Evolutionary conservation across 2,888 invertebrate species (phyloP).

Genomic region (Galerucella pusilla): DNA sequence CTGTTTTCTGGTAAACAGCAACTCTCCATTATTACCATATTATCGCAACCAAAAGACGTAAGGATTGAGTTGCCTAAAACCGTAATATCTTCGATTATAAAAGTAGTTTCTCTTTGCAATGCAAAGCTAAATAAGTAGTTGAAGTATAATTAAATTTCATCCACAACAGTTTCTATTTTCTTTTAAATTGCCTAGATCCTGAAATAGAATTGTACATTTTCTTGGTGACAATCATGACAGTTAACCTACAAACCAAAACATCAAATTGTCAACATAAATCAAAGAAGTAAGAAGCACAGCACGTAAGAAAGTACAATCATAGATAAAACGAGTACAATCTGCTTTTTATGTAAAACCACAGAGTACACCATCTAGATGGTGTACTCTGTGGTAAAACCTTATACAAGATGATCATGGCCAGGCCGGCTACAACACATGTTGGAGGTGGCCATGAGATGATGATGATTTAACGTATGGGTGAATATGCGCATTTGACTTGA

Average conservation of each 20-base stretch:
- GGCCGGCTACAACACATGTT: no score
- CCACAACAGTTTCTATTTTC: conserved; percentile 7
- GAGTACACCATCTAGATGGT: no score
- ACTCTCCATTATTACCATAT: conserved; percentile 66
- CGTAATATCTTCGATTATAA: not conserved
- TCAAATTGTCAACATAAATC: conserved; percentile 8
- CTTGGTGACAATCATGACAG: conserved; percentile 23
- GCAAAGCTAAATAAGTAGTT: not conserved
- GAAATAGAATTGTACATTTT: conserved; percentile 28
- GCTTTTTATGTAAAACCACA: no score
- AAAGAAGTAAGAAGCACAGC: not conserved
- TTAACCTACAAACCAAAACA: conserved; percentile 23
- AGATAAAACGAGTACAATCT: no score
- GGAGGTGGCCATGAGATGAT: no score
- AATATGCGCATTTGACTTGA: no score
- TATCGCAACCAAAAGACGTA: conserved; percentile 33
- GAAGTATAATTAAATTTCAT: not conserved
- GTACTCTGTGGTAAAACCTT: no score
- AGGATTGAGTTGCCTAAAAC: conserved; percentile 13
- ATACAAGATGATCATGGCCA: no score
- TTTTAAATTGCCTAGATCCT: conserved; percentile 23
- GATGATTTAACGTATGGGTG: no score
- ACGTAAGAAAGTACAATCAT: no score
- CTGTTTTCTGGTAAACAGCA: conserved; percentile 68
- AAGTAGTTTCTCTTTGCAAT: not conserved